Evolutionary conservation across 2,113 vertebrate species (phyloP).

Genomic region (Heterotilapia buettikoferi): DNA sequence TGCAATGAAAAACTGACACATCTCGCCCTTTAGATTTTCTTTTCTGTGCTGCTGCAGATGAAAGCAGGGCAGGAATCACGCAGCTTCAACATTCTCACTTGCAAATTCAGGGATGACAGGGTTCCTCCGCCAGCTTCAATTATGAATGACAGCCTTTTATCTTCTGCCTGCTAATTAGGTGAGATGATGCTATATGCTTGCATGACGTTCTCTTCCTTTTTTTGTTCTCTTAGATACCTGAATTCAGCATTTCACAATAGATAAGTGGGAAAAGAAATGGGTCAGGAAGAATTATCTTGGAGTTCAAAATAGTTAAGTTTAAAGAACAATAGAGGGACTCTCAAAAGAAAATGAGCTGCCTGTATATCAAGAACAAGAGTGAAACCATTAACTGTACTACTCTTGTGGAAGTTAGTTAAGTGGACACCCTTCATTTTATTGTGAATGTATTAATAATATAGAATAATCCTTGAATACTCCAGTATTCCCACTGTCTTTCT

Average conservation of each 20-base stretch:
- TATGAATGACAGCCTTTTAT: conserved; percentile 75
- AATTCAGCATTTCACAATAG: conserved; percentile 4
- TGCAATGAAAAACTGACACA: conserved; percentile 27
- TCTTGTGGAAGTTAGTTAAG: not conserved
- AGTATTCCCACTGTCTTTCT: not conserved
- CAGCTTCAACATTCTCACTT: conserved; percentile 55
- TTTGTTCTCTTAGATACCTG: conserved; percentile 37
- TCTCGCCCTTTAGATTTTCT: conserved; percentile 29
- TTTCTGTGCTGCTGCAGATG: conserved; percentile 42
- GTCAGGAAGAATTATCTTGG: conserved; percentile 15
- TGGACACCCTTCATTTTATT: not conserved
- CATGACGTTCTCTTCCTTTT: conserved; percentile 6
- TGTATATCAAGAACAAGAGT: not conserved
- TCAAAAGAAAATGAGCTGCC: not conserved
- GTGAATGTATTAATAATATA: not conserved
- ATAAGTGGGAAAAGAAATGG: conserved; percentile 5
- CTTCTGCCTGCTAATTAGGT: conserved; percentile 66
- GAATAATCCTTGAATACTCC: not conserved
- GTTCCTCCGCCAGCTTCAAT: conserved; percentile 62
- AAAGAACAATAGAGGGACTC: not conserved
- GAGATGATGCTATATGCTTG: conserved; percentile 38
- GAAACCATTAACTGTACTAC: not conserved
- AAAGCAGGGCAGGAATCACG: conserved; percentile 58
- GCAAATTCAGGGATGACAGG: conserved; percentile 67
- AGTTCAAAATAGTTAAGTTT: conserved; percentile 27